These are phyloP conservation scores for Hemiscyllium ocellatum DNA, from an alignment of 2,113 vertebrate species.

Conservation along the genomic window DNA sequence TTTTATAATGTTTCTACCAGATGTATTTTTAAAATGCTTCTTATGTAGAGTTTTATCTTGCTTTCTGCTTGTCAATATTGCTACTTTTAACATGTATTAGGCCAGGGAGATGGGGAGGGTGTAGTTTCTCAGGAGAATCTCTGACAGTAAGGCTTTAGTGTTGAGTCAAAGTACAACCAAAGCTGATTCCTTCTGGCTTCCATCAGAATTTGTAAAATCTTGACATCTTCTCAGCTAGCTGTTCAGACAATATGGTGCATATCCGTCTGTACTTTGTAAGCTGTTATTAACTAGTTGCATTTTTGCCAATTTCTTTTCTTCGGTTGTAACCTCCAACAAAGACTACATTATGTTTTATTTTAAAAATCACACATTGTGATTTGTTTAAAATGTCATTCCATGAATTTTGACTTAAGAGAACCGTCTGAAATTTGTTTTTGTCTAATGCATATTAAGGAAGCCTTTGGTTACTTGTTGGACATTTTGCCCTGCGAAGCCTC, in stretches of 20 bases:
- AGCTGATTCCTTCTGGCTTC: slow-evolving; percentile 47
- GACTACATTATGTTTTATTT: not conserved
- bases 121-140: slow-evolving; percentile 72
- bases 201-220: slow-evolving; percentile 9
- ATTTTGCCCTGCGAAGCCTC: slow-evolving; percentile 60
- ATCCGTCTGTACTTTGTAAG: not conserved
- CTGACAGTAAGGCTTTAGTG: slow-evolving; percentile 53
- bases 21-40: slow-evolving; percentile 75
- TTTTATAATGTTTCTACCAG: slow-evolving; percentile 77
- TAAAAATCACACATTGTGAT: not conserved
- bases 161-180: slow-evolving; percentile 51
- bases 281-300: not conserved
- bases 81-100: slow-evolving; percentile 61
- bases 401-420: slow-evolving; percentile 22
- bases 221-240: not conserved
- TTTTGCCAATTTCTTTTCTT: not conserved
- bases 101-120: slow-evolving; percentile 59
- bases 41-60: slow-evolving; percentile 70
- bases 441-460: slow-evolving; percentile 15
- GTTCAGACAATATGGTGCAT: not conserved
- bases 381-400: not conserved
- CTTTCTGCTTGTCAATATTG: slow-evolving; percentile 64
- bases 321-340: not conserved
- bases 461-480: slow-evolving; percentile 43
- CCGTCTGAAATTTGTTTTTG: slow-evolving; percentile 2